These are phyloP conservation scores for Jacana jacana DNA, from an alignment of 2,113 vertebrate genomes.

Conservation along the genomic window DNA sequence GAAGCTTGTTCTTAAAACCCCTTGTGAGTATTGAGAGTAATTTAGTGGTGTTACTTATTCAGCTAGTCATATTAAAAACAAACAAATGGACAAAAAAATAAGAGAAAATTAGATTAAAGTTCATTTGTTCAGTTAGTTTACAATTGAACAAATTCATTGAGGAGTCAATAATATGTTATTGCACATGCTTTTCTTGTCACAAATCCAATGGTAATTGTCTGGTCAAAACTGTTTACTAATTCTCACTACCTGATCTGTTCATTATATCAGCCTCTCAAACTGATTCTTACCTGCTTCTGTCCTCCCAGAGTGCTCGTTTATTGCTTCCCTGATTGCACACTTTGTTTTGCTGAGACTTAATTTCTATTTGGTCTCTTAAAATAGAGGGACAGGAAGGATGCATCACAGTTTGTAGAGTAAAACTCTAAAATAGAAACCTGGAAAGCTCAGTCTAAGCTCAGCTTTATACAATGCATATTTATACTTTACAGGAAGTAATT, in stretches of 20 bases:
- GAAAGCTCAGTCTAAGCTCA: background rate
- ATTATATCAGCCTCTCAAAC: background rate
- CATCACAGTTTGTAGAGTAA: background rate
- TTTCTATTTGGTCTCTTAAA: slow-evolving; percentile 25
- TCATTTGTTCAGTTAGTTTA: background rate
- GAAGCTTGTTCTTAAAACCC: background rate
- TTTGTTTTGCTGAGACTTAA: slow-evolving; percentile 32
- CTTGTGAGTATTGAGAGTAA: background rate
- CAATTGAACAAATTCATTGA: background rate
- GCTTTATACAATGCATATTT: background rate
- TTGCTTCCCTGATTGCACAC: background rate
- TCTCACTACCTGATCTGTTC: background rate
- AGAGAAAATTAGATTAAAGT: background rate
- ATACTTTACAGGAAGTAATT: background rate
- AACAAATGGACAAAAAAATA: background rate
- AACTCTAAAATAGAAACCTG: background rate
- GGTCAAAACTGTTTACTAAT: background rate
- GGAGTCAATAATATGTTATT: background rate
- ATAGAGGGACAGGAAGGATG: background rate
- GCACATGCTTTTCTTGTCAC: background rate
- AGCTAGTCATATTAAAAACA: background rate
- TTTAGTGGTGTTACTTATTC: background rate
- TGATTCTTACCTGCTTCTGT: background rate
- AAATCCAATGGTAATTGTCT: background rate
- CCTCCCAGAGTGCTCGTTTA: slow-evolving; percentile 14